Base-by-base conservation (phyloP, 2,113 vertebrate genomes). In the Proteles cristata region DNA sequence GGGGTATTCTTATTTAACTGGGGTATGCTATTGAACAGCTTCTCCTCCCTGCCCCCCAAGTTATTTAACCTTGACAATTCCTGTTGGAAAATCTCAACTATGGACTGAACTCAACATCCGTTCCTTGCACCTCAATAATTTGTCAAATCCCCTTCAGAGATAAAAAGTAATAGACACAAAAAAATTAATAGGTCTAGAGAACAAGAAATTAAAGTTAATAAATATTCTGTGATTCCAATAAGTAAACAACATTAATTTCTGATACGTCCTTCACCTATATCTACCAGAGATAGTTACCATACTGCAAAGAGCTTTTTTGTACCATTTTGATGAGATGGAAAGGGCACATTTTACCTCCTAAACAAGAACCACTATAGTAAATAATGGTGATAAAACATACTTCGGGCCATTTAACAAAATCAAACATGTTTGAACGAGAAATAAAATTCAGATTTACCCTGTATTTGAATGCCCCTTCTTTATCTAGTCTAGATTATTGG, bases 311-410 rank as follows among this genome's bases (percentile, higher is more conserved):
- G 33, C 28, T n/a, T 66, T 79, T 79, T 43, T 90, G n/a, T 39
- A 55, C 9, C 39, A 55, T 48, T 55, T 63, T 35, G 58, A 79
- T 63, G 50, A 94, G 28, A 93, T 15, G 87, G 73, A 81, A 88
- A 84, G 50, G 48, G 85, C 31, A 81, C 11, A 89, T 25, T 90
- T 92, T 12, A 69, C 61, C 39, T 71, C 35, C 88, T 66, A 35
- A 89, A 96, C 71, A 91, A 92, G 39, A 95, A 33, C 4, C 16
- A 63, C n/a, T 39, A 86, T 71, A 86, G 82, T 31, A 85, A 94
- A 93, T 4, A 94, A 19, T 66, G 50, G n/a, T 91, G 86, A 90
- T n/a, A 92, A 94, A 96, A 85, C 53, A 95, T 35, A 83, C 16
- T 45, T 63, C 68, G 58, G 35, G 39, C 26, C 31, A 93, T 8